Percentiles rank a stretch among this genome's conserved stretches.
These are phyloP conservation scores for Oryzias woworae DNA, from an alignment of 2,113 vertebrate species.

Conservation along the genomic window DNA sequence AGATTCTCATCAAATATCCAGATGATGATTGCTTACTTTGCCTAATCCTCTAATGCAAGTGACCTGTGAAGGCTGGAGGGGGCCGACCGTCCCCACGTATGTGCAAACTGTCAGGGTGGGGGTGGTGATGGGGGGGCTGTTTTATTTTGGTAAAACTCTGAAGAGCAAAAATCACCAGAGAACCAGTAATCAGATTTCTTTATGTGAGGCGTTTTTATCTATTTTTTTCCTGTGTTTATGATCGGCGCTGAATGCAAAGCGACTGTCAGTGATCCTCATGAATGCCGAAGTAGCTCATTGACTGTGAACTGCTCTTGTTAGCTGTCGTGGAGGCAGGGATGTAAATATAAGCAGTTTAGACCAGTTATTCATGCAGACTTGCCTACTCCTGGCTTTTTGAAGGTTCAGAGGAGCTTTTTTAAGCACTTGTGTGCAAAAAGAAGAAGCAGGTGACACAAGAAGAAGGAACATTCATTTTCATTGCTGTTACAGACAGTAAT, in stretches of 20 bases:
- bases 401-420: conserved; percentile 66
- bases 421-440: conserved; percentile 24
- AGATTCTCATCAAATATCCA: conserved; percentile 81
- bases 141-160: conserved; percentile 71
- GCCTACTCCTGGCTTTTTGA: conserved; percentile 66
- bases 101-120: conserved; percentile 34
- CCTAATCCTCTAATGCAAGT: conserved; percentile 79
- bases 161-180: conserved; percentile 64
- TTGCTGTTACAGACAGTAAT: too few species aligned
- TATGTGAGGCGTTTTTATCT: conserved; percentile 46
- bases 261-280: conserved; percentile 81
- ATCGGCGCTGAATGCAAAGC: conserved; percentile 81
- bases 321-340: conserved; percentile 79
- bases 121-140: conserved; percentile 37
- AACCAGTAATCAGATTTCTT: conserved; percentile 73
- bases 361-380: conserved; percentile 75
- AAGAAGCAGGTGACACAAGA: conserved; percentile 15
- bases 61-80: conserved; percentile 68
- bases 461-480: conserved; percentile 3
- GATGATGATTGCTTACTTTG: conserved; percentile 80
- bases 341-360: conserved; percentile 77
- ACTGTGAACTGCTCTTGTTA: conserved; percentile 81
- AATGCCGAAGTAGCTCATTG: conserved; percentile 81
- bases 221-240: conserved; percentile 70
- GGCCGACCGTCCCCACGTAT: conserved; percentile 35